Evolutionary conservation across 2,113 vertebrate species (phyloP), one percentile per base, ranked within the genome.

Genomic region (Tamias sibiricus): DNA sequence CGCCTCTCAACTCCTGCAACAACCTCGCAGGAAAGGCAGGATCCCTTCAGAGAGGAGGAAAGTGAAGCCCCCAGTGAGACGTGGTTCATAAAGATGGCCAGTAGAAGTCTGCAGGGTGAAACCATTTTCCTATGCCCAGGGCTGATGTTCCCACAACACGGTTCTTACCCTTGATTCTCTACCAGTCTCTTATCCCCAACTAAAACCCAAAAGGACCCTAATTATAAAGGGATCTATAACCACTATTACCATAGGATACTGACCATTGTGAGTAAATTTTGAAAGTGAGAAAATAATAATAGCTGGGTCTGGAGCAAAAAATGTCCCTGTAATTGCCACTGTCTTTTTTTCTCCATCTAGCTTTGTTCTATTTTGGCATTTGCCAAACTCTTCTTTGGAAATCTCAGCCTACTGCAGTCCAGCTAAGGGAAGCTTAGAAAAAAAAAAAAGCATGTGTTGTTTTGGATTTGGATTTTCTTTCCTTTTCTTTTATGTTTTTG

Each of bases 121-220:
- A 37, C 32, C 24, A 16, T 22, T 64, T 47, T 54, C 85, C 42
- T 26, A 1, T 24, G 59, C 59, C 32, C 86, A 68, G 35, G 44
- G 14, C 32, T 35, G 16, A 32, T 5, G 59, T 62, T 57, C 40
- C 44, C 6, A 37, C 2, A 5, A 3, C 37, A 5, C 0, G 11
- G 4, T n/a, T 62, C 26, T 62, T 1, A 24, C 8, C 59, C 24
- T 24, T 28, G 4, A 1, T 13, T 4, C 5, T 80, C 54, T 47
- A 37, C 47, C 40, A 40, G 44, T 47, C 64, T 10, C 32, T 37
- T 16, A 22, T 2, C 52, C 57, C 35, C 12, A 22, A 8, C 4
- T 1, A 59, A 62, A 64, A 14, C 24, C 28, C 20, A 17, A n/a
- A 72, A 68, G 11, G 17, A 20, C 37, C 59, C 20, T n/a, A 16